Conservation (phyloP, 2,797 vertebrate genomes). For the Dendrocincla tyrannina region DNA sequence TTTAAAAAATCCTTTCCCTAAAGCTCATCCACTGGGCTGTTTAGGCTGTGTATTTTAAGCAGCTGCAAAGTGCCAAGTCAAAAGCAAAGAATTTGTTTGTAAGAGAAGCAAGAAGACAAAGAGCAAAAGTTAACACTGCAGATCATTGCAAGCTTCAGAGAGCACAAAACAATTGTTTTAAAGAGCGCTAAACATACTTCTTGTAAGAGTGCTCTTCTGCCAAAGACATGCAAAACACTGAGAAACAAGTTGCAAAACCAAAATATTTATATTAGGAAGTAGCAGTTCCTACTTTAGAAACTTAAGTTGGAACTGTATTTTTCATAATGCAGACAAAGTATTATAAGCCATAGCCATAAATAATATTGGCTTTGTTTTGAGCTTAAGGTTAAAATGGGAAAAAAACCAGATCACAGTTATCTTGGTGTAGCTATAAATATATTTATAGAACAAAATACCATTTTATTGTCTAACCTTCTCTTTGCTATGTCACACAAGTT, state of each 20-base stretch:
- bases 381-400: not conserved
- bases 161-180: not conserved
- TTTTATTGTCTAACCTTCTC: not conserved
- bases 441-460: not conserved
- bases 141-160: not conserved
- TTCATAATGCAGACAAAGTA: not conserved
- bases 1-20: not conserved
- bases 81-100: conserved; percentile 5
- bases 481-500: not conserved
- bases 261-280: not conserved
- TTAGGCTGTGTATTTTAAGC: not conserved
- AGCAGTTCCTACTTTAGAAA: not conserved
- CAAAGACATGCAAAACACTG: not conserved
- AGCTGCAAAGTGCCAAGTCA: not conserved
- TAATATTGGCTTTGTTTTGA: not conserved
- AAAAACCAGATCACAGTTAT: not conserved
- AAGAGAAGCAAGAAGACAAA: not conserved
- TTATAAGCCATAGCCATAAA: not conserved
- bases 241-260: not conserved
- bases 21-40: not conserved
- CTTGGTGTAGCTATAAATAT: not conserved
- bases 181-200: conserved; percentile 15
- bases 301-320: not conserved
- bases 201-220: not conserved
- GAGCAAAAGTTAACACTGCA: not conserved